Evolutionary conservation across 2,113 vertebrate genomes (phyloP).

Genomic region (Grus americana): DNA sequence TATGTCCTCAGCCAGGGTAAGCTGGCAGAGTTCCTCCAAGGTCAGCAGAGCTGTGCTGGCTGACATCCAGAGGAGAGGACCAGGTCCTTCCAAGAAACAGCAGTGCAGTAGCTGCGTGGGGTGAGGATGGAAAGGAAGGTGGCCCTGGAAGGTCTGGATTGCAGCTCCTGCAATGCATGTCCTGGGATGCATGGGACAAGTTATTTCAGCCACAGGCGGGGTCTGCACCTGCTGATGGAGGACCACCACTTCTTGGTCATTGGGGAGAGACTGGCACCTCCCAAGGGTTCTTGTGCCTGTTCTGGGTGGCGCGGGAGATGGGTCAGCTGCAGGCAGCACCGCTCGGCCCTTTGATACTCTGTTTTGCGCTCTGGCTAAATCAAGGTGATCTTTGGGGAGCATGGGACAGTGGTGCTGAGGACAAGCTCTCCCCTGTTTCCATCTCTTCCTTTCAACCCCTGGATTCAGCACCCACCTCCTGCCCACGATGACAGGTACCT

Average conservation of each 20-base stretch:
- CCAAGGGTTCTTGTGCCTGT: not conserved
- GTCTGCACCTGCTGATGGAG: not conserved
- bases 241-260: not conserved
- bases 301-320: not conserved
- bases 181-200: not conserved
- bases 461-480: not conserved
- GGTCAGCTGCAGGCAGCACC: not conserved
- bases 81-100: not conserved
- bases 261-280: not conserved
- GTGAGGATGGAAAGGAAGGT: not conserved
- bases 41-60: not conserved
- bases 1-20: not conserved
- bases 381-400: not conserved
- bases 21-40: slow-evolving; percentile 32
- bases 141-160: not conserved
- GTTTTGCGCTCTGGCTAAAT: not conserved
- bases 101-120: not conserved
- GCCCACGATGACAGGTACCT: rapidly evolving
- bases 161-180: not conserved
- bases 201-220: not conserved
- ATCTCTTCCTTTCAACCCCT: not conserved
- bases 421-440: not conserved
- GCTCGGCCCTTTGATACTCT: not conserved
- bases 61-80: not conserved
- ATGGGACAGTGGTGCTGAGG: not conserved